Conservation (phyloP, 1,140 invertebrate species). For the Halesus radiatus region DNA sequence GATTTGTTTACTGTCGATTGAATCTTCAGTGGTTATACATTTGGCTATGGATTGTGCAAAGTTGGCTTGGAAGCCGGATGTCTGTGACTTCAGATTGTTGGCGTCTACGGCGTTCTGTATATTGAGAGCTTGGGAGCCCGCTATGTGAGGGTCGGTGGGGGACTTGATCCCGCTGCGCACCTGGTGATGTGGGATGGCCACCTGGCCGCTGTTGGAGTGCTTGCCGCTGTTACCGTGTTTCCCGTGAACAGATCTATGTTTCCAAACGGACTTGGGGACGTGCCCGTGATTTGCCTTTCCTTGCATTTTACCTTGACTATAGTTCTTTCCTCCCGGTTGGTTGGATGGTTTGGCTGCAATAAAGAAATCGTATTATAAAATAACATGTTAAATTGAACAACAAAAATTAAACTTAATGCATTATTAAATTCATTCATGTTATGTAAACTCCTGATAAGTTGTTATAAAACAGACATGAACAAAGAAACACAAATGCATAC, state of each 20-base stretch:
- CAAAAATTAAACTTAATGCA: no score
- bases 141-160: slow-evolving; percentile 53
- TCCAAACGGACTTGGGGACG: slow-evolving; percentile 49
- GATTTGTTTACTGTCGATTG: slow-evolving; percentile 64
- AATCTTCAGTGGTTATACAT: slow-evolving; percentile 62
- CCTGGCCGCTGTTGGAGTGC: slow-evolving; percentile 42
- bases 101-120: slow-evolving; percentile 49
- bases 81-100: slow-evolving; percentile 50
- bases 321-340: slow-evolving; percentile 48
- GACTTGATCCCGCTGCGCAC: slow-evolving; percentile 56
- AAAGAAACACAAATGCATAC: no score
- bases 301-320: slow-evolving; percentile 46
- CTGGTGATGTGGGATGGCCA: slow-evolving; percentile 52
- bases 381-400: no score
- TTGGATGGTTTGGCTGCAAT: slow-evolving; percentile 48
- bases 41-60: slow-evolving; percentile 67
- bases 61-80: slow-evolving; percentile 63
- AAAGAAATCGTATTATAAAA: background rate
- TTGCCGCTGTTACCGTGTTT: slow-evolving; percentile 41
- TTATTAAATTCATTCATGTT: no score
- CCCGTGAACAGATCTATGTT: slow-evolving; percentile 48
- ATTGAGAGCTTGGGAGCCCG: slow-evolving; percentile 49
- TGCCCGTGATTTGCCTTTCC: slow-evolving; percentile 51
- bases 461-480: no score
- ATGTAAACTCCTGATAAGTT: no score